phyloP scores from a whole-genome alignment of 1,140 invertebrate genomes.

The Solenopsis invicta region DNA sequence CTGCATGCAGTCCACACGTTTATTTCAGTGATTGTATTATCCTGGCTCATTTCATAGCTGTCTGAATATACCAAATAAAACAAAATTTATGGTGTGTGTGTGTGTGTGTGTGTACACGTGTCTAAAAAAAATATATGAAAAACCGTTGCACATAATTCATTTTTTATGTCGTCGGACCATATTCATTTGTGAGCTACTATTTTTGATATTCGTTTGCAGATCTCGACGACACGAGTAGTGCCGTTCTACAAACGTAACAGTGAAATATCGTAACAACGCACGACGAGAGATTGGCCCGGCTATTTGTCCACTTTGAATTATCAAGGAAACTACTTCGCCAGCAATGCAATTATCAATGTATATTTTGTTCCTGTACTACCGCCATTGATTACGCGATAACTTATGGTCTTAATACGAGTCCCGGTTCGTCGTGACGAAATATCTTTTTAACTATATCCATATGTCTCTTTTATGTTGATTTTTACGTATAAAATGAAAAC shows the following conservation, averaged over 20 bases:
- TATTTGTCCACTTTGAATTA: slow-evolving; percentile 5
- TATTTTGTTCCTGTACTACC: neutral
- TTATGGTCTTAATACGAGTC: neutral
- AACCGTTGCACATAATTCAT: slow-evolving; percentile 22
- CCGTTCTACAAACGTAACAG: neutral
- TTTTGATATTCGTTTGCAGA: slow-evolving; percentile 39
- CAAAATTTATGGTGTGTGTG: slow-evolving; percentile 3
- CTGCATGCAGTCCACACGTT: slow-evolving; percentile 5
- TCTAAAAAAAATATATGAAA: slow-evolving; percentile 1
- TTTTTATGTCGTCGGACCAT: slow-evolving; percentile 9
- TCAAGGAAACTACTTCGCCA: neutral
- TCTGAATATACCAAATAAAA: slow-evolving; percentile 5
- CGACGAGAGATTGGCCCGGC: neutral
- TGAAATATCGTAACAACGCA: slow-evolving; percentile 50
- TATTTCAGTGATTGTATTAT: slow-evolving; percentile 28
- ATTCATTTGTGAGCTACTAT: slow-evolving; percentile 3
- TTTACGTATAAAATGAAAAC: neutral
- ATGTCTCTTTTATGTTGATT: neutral
- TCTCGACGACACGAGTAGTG: neutral
- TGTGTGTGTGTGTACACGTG: neutral
- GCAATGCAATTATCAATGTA: neutral
- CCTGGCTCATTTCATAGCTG: neutral
- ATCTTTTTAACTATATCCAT: neutral
- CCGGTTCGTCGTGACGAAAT: slow-evolving; percentile 5
- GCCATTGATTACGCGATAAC: neutral